A percentile compares a stretch with the other conserved stretches of the same genome.
phyloP scores from a whole-genome alignment of 2,888 invertebrate species.

The Athrips mouffetella region DNA sequence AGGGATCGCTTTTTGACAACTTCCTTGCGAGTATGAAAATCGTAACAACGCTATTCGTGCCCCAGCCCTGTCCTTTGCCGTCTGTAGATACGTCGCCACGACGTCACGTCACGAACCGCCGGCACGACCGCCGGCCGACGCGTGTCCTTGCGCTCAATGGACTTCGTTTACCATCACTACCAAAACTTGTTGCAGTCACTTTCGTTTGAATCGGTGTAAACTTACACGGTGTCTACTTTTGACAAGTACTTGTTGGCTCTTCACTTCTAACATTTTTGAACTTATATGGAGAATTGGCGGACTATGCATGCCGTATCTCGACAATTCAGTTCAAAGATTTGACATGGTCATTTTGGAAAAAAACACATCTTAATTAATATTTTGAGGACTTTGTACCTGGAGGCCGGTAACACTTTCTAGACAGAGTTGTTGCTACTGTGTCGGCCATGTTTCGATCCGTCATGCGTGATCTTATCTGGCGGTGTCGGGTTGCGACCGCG shows the following conservation, averaged over 20 bases:
- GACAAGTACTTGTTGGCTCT: too few relatives aligned
- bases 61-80: too few relatives aligned
- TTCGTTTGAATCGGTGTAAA: constrained; percentile 15
- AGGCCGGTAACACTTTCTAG: constrained; percentile 6
- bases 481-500: constrained; percentile 33
- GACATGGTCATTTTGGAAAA: neutral
- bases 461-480: constrained; percentile 30
- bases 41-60: constrained; percentile 30
- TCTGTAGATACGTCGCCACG: constrained; percentile 29
- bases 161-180: constrained; percentile 11
- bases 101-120: constrained; percentile 35
- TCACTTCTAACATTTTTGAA: too few relatives aligned
- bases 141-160: constrained; percentile 34
- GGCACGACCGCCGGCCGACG: constrained; percentile 29
- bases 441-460: constrained; percentile 27
- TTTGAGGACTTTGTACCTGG: neutral
- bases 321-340: neutral
- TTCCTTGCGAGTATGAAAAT: constrained; percentile 16
- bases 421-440: constrained; percentile 29
- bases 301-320: too few relatives aligned
- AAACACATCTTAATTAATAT: neutral
- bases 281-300: too few relatives aligned
- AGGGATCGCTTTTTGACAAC: constrained; percentile 13
- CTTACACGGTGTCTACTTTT: neutral
- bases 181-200: constrained; percentile 18